Conservation (phyloP, 2,888 invertebrate genomes). For the Eumerus sabulonum region DNA sequence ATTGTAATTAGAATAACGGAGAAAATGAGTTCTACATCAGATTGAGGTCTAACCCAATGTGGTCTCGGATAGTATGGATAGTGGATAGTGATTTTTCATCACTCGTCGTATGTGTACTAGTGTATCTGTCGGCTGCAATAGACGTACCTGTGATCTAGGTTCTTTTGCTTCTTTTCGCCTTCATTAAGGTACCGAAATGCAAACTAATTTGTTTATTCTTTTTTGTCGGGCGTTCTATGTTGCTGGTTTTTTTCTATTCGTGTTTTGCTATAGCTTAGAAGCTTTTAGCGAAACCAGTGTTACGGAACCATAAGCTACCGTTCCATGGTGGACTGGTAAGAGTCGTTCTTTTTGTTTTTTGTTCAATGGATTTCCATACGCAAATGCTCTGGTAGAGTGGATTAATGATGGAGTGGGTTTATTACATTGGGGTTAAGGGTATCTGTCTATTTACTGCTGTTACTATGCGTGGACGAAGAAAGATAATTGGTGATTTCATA, state of each 20-base stretch:
- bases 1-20: slow-evolving; percentile 63
- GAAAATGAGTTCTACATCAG: slow-evolving; percentile 39
- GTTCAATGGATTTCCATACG: slow-evolving; percentile 18
- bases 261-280: slow-evolving; percentile 38
- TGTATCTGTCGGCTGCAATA: too few species aligned
- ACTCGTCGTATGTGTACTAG: too few species aligned
- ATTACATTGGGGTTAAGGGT: not conserved
- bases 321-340: slow-evolving; percentile 44
- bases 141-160: not conserved
- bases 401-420: slow-evolving; percentile 51
- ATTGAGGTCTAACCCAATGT: slow-evolving; percentile 20
- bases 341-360: slow-evolving; percentile 33
- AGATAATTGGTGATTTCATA: slow-evolving; percentile 40
- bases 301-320: slow-evolving; percentile 67
- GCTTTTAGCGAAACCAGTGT: slow-evolving; percentile 64
- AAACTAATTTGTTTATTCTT: slow-evolving; percentile 51
- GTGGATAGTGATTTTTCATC: too few species aligned
- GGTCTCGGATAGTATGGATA: slow-evolving; percentile 7
- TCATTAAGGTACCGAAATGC: slow-evolving; percentile 65
- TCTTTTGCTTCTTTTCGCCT: slow-evolving; percentile 25
- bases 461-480: slow-evolving; percentile 21
- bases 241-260: not conserved
- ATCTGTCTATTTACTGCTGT: slow-evolving; percentile 6
- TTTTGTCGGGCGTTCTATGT: not conserved
- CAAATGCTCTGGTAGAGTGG: slow-evolving; percentile 54